A percentile compares a stretch with the other conserved stretches of the same genome.
Evolutionary conservation across 2,888 invertebrate species (phyloP).

Genomic region (Bimastos eiseni): DNA sequence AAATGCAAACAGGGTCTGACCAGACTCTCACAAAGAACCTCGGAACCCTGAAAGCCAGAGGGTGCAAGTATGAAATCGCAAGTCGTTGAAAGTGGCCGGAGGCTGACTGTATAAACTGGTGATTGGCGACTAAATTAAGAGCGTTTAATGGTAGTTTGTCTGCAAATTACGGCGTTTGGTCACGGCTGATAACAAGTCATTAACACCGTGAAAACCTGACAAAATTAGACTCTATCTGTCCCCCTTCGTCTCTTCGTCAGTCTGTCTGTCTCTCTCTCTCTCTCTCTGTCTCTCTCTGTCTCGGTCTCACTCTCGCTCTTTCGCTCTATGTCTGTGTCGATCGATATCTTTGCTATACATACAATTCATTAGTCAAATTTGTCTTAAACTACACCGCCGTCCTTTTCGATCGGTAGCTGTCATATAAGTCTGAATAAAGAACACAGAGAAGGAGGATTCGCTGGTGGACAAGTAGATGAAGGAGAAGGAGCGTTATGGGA

Average conservation of each 20-base stretch:
- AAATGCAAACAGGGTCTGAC: not conserved
- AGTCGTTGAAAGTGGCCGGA: conserved; percentile 7
- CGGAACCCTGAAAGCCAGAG: not conserved
- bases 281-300: too few relatives aligned
- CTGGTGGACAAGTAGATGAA: too few relatives aligned
- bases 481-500: not conserved
- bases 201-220: not conserved
- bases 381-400: too few relatives aligned
- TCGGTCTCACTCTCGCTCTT: not conserved
- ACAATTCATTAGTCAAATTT: too few relatives aligned
- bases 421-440: too few relatives aligned
- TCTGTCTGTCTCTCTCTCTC: too few relatives aligned
- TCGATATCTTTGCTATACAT: not conserved
- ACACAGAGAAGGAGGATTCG: too few relatives aligned
- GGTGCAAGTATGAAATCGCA: not conserved
- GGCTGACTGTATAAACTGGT: not conserved
- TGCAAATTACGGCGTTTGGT: not conserved
- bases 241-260: too few relatives aligned
- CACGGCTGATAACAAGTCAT: conserved; percentile 5
- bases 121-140: conserved; percentile 8
- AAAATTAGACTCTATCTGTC: not conserved
- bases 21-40: not conserved
- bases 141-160: not conserved
- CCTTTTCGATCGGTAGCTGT: too few relatives aligned
- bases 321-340: not conserved